These are phyloP conservation scores for Trachymyrmex septentrionalis DNA, from an alignment of 1,140 invertebrate genomes.

Conservation along the genomic window DNA sequence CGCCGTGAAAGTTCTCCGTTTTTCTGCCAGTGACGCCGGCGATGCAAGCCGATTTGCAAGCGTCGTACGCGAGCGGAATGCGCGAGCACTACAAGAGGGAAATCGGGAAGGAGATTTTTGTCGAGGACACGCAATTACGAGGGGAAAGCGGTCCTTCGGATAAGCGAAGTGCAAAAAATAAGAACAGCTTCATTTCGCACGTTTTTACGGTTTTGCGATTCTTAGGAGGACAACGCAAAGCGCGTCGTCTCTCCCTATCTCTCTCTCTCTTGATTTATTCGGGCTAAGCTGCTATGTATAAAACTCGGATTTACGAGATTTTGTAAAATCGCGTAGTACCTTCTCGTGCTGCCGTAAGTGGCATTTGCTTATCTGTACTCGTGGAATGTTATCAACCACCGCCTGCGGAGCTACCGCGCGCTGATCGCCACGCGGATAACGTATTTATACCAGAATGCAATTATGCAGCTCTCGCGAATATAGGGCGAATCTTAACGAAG, in stretches of 20 bases:
- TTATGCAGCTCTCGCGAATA: conserved; percentile 12
- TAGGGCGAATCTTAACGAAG: background rate
- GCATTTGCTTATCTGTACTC: conserved; percentile 44
- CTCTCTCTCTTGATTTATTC: background rate
- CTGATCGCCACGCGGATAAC: conserved; percentile 36
- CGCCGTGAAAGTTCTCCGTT: conserved; percentile 66
- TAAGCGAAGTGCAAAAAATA: conserved; percentile 52
- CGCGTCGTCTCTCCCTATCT: background rate
- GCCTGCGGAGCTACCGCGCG: conserved; percentile 3
- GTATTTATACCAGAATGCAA: conserved; percentile 45
- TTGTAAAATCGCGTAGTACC: conserved; percentile 22
- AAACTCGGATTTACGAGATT: conserved; percentile 53
- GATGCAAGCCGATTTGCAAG: conserved; percentile 46
- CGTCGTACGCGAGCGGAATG: conserved; percentile 59
- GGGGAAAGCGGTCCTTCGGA: conserved; percentile 6
- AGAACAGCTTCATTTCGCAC: background rate
- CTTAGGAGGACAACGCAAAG: background rate
- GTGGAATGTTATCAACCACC: conserved; percentile 47
- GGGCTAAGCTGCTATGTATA: conserved; percentile 10
- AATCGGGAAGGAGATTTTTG: conserved; percentile 53
- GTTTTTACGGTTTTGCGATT: conserved; percentile 32
- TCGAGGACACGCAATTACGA: conserved; percentile 54
- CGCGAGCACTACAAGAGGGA: conserved; percentile 6
- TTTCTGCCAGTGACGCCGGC: conserved; percentile 58
- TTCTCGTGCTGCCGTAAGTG: conserved; percentile 1